A percentile compares a stretch with the other conserved stretches of the same genome.
These are phyloP conservation scores for Poeciliopsis turrubarensis DNA, from an alignment of 2,113 vertebrate species.

Conservation along the genomic window DNA sequence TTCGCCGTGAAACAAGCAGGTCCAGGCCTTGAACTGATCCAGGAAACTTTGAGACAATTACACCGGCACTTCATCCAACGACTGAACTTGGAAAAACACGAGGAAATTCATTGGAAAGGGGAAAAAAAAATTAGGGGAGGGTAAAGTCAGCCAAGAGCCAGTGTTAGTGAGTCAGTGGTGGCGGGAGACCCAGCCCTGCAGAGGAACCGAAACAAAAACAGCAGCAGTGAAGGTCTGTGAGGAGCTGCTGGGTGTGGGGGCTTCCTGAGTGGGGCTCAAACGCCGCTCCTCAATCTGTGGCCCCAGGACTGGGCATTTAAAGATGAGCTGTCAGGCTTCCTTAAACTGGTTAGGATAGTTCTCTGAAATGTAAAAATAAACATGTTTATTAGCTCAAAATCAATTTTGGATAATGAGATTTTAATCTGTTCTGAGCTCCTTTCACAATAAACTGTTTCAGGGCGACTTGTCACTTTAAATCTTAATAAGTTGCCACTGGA, in stretches of 20 bases:
- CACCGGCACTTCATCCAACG: slow-evolving; percentile 53
- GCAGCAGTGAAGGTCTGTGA: slow-evolving; percentile 19
- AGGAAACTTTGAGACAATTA: slow-evolving; percentile 79
- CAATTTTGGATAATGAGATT: too few species aligned
- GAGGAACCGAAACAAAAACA: slow-evolving; percentile 59
- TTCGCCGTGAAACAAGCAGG: slow-evolving; percentile 46
- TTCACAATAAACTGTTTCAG: too few species aligned
- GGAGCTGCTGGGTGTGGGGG: slow-evolving; percentile 17
- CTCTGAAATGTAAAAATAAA: too few species aligned
- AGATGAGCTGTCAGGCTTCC: neutral
- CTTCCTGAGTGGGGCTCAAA: slow-evolving; percentile 37
- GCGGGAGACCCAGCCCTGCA: slow-evolving; percentile 67
- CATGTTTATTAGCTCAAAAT: too few species aligned
- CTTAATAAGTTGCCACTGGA: too few species aligned
- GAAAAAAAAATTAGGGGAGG: slow-evolving; percentile 22
- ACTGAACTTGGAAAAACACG: slow-evolving; percentile 70
- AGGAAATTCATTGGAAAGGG: slow-evolving; percentile 60
- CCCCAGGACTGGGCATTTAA: neutral
- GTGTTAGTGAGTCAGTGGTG: slow-evolving; percentile 69
- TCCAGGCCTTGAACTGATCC: slow-evolving; percentile 65
- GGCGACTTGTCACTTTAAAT: too few species aligned
- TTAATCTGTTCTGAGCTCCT: too few species aligned
- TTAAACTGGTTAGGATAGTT: too few species aligned
- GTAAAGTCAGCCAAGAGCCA: slow-evolving; percentile 60
- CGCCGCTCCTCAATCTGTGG: slow-evolving; percentile 22